Conservation (phyloP, 1,140 invertebrate species). For the Ostrea edulis region DNA sequence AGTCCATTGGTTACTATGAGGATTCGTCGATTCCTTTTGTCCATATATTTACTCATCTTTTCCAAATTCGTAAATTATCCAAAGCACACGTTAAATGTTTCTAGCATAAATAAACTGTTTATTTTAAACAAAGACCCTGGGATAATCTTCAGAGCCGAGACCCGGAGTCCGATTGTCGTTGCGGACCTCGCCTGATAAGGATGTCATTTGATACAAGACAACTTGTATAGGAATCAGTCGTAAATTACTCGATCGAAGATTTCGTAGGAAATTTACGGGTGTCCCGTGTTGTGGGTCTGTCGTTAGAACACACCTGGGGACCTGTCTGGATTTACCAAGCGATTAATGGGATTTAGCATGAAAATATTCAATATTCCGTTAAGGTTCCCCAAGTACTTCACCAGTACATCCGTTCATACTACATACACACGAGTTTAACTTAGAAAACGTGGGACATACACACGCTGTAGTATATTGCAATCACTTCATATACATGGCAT, state of each 20-base stretch:
- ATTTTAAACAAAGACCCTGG: slow-evolving; percentile 24
- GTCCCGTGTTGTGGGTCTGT: not conserved
- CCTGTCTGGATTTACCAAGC: not conserved
- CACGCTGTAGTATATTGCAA: too few relatives aligned
- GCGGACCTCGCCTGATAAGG: slow-evolving; percentile 2
- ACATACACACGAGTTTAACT: not conserved
- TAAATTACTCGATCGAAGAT: slow-evolving; percentile 24
- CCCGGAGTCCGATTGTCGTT: not conserved
- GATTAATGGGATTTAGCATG: not conserved
- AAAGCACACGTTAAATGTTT: slow-evolving; percentile 20
- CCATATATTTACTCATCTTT: not conserved
- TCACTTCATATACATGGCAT: too few relatives aligned
- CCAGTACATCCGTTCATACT: not conserved
- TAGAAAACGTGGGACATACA: too few relatives aligned
- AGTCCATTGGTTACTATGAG: slow-evolving; percentile 1
- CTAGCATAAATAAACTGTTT: slow-evolving; percentile 39
- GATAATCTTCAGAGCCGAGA: not conserved
- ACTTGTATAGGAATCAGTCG: slow-evolving; percentile 8
- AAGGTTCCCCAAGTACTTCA: not conserved
- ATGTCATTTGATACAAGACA: slow-evolving; percentile 17
- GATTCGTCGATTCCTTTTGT: not conserved
- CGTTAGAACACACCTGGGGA: not conserved
- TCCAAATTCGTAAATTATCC: slow-evolving; percentile 23
- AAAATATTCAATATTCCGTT: not conserved
- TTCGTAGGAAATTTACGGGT: slow-evolving; percentile 20